Base-by-base conservation (phyloP, 2,888 invertebrate species). In the Chymomyza amoena region DNA sequence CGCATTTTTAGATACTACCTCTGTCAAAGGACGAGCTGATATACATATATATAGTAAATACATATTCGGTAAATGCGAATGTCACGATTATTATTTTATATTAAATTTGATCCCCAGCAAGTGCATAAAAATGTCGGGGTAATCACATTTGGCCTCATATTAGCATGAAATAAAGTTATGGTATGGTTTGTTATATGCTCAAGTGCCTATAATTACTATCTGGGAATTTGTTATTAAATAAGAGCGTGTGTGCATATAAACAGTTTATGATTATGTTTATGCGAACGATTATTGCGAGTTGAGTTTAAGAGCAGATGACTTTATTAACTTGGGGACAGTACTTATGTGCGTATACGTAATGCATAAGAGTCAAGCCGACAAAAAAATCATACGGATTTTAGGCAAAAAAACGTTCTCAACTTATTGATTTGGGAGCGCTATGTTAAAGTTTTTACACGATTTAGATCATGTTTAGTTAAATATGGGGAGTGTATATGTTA, bases 1-100 rank as follows among this genome's bases (percentile, higher is more conserved):
- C 79, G 81, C 73, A 72, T 80, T 81, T 75, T 69, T 64, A 61
- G 32, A 32, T 50, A 15, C 16, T 13, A 61, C 61, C 15, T 36
- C 36, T 36, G 36, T 28, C 18, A 57, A 18, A 16, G 54, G 18
- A 18, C 15, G 15, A 20, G 9, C 32, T 32, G 7, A 32, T 32
- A 32, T 32, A 32, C 4, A 32, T 32, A 28, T 28, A 28, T 28
- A 52, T 18, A 18, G n/a, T 13, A 16, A 18, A 16, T 20, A 54
- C 18, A 16, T 16, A 54, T 54, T 25, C 25, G 25, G 20, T 50
- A 79, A 73, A 73, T 77, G 72, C 68, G 70, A 61, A 71, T 68
- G 75, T 72, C 75, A 66, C 70, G 72, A 72, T 83, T 78, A 78
- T 78, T 71, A 80, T 75, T 80, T 73, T 70, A 76, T 69, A 78